Percentiles rank a stretch among this genome's conserved stretches.
Conservation (phyloP, 2,113 vertebrate species). For the Gavia stellata region DNA sequence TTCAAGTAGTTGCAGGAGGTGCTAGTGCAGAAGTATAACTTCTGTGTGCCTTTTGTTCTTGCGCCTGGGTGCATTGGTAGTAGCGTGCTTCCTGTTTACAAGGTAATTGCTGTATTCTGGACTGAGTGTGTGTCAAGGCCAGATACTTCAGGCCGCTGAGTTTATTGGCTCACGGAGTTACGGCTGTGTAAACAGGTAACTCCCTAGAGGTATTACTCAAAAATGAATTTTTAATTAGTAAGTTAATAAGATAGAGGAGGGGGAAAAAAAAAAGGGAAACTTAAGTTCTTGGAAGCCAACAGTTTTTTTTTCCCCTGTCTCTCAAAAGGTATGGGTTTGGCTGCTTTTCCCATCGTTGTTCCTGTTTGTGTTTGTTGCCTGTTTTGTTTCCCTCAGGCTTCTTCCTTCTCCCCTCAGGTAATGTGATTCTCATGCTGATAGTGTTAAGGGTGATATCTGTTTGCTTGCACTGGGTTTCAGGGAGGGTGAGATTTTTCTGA, state of each 20-base stretch:
- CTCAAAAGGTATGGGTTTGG: not conserved
- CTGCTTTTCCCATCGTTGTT: rapidly evolving
- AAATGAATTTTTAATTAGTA: not conserved
- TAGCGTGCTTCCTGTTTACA: constrained; percentile 29
- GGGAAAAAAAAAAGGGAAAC: not conserved
- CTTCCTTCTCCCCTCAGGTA: not conserved
- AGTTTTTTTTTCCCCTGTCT: not conserved
- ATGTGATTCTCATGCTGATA: not conserved
- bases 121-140: not conserved
- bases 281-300: not conserved
- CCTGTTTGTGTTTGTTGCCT: not conserved
- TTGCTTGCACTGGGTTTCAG: not conserved
- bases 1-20: not conserved
- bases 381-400: not conserved
- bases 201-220: not conserved
- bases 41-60: not conserved
- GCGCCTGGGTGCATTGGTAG: not conserved
- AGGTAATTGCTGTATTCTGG: not conserved
- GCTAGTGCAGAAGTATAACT: not conserved
- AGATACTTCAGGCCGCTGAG: not conserved
- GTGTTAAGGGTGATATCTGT: not conserved
- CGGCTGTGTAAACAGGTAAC: constrained; percentile 41
- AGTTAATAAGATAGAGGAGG: not conserved
- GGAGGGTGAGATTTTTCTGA: not conserved
- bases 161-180: not conserved